These are phyloP conservation scores for Vulpes ferrilata DNA, from an alignment of 2,113 vertebrate genomes.

Conservation along the genomic window DNA sequence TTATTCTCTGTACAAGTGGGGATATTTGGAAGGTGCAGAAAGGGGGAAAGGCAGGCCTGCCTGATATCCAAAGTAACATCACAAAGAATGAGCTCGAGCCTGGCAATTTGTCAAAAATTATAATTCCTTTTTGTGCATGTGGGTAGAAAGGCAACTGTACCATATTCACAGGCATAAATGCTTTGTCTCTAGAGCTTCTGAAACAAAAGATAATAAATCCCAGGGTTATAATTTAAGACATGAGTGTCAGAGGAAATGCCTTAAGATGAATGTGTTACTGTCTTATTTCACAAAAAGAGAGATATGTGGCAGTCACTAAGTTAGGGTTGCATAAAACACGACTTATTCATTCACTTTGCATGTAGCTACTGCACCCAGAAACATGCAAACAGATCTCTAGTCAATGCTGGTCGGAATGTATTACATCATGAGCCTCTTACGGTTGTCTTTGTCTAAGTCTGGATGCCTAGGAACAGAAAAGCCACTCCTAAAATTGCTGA, in stretches of 20 bases:
- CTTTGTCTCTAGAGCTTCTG: conserved; percentile 21
- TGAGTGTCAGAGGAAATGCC: not conserved
- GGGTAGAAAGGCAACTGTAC: not conserved
- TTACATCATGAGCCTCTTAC: not conserved
- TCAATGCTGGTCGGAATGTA: rapidly evolving
- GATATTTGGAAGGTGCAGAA: not conserved
- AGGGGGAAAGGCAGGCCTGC: not conserved
- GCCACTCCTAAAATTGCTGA: not conserved
- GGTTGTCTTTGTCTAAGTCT: not conserved
- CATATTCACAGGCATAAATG: not conserved
- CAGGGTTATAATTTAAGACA: not conserved
- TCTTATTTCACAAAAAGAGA: not conserved
- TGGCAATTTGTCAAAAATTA: not conserved
- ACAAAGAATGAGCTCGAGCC: not conserved
- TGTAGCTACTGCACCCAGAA: not conserved
- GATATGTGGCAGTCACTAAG: not conserved
- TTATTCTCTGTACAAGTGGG: not conserved
- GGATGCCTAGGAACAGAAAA: not conserved
- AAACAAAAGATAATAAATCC: not conserved
- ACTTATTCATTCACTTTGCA: not conserved
- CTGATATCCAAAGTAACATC: not conserved
- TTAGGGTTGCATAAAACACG: not conserved
- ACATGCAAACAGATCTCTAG: not conserved
- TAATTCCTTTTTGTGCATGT: not conserved
- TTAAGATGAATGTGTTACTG: not conserved